phyloP scores from a whole-genome alignment of 2,113 vertebrate genomes.

The Lepus europaeus region DNA sequence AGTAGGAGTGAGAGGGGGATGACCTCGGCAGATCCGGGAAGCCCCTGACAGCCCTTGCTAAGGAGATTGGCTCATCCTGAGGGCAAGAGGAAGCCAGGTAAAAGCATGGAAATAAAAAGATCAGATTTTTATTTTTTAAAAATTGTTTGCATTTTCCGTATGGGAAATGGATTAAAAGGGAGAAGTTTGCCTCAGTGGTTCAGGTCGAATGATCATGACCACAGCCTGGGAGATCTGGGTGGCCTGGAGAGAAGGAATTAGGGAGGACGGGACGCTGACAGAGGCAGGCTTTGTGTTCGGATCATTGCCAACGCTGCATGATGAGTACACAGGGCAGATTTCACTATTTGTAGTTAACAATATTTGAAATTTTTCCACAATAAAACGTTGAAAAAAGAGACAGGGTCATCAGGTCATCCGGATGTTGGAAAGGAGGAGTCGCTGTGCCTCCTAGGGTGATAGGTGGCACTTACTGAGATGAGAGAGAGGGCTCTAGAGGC shows the following conservation, averaged over 20 bases:
- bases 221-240: no score
- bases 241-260: neutral
- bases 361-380: neutral
- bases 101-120: neutral
- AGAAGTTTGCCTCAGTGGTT: neutral
- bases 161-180: neutral
- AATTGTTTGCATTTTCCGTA: neutral
- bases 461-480: neutral
- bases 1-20: neutral
- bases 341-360: neutral
- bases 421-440: neutral
- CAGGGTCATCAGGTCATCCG: neutral
- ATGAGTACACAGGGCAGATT: neutral
- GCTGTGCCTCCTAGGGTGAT: neutral
- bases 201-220: neutral
- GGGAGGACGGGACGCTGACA: no score
- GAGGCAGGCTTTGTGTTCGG: accelerated
- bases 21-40: neutral
- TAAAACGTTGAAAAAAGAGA: neutral
- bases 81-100: neutral
- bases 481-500: neutral
- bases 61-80: neutral
- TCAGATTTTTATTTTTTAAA: neutral
- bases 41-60: no score
- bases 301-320: neutral